Conservation (phyloP, 2,113 vertebrate genomes). For the Actenoides hombroni region DNA sequence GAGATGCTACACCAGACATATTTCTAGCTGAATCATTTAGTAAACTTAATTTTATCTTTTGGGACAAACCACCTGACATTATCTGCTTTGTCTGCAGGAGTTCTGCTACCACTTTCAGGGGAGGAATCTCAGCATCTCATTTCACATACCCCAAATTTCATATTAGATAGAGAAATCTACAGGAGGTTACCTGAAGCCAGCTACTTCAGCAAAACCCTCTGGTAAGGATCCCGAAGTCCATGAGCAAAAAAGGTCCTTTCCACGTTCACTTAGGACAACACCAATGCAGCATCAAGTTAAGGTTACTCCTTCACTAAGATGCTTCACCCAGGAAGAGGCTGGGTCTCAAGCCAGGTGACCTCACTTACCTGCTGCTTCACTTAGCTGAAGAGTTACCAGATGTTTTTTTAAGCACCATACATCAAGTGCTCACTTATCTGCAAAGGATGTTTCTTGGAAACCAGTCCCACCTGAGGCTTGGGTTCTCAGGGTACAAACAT, state of each 20-base stretch:
- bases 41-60: not conserved
- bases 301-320: not conserved
- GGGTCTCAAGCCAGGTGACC: not conserved
- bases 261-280: not conserved
- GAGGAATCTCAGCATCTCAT: not conserved
- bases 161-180: not conserved
- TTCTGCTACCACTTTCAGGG: not conserved
- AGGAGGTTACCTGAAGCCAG: not conserved
- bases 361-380: not conserved
- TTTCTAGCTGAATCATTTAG: not conserved
- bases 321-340: not conserved
- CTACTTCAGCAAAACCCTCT: not conserved
- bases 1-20: not conserved
- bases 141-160: not conserved
- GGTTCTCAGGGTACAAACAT: not conserved
- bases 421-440: not conserved
- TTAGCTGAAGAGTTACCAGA: not conserved
- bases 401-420: not conserved
- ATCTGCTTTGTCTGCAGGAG: not conserved
- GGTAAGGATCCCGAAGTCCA: not conserved
- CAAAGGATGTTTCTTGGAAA: not conserved
- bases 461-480: not conserved
- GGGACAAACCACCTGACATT: not conserved
- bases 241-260: not conserved
- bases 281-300: not conserved